Conservation (phyloP, 2,888 invertebrate species). For the Smittia aterrima region DNA sequence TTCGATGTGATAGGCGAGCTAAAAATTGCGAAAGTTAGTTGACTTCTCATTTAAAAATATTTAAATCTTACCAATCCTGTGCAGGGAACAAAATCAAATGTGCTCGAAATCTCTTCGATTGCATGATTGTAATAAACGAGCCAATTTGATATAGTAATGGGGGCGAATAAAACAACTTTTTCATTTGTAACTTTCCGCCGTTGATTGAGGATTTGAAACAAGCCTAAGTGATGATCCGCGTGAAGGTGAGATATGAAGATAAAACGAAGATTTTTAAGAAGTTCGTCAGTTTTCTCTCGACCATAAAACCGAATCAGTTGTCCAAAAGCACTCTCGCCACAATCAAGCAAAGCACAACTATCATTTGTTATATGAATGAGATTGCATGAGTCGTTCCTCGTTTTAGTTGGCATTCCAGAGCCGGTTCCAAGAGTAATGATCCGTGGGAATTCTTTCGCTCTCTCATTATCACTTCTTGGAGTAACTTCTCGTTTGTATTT, state of each 20-base stretch:
- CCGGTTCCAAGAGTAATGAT: slow-evolving; percentile 91
- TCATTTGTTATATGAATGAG: slow-evolving; percentile 60
- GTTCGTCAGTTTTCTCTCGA: slow-evolving; percentile 58
- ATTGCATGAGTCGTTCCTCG: slow-evolving; percentile 85
- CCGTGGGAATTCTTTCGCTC: slow-evolving; percentile 64
- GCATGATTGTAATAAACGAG: slow-evolving; percentile 67
- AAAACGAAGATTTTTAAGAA: slow-evolving; percentile 65
- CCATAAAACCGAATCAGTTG: slow-evolving; percentile 82
- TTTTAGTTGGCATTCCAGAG: slow-evolving; percentile 88
- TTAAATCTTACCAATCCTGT: slow-evolving; percentile 58
- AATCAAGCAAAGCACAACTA: too few species aligned
- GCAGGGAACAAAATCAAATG: slow-evolving; percentile 67
- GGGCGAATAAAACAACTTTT: slow-evolving; percentile 63
- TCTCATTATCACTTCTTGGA: too few species aligned
- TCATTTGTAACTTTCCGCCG: slow-evolving; percentile 52
- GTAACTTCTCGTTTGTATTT: slow-evolving; percentile 46
- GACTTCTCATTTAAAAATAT: too few species aligned
- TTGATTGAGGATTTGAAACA: slow-evolving; percentile 71
- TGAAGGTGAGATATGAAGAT: slow-evolving; percentile 94
- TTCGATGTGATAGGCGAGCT: too few species aligned
- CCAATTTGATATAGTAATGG: slow-evolving; percentile 74
- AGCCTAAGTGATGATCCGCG: slow-evolving; percentile 86
- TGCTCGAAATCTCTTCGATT: slow-evolving; percentile 64
- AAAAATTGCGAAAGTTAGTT: too few species aligned
- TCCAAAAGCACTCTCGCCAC: too few species aligned